Base-by-base conservation (phyloP, 2,113 vertebrate genomes). In the Oncorhynchus keta region DNA sequence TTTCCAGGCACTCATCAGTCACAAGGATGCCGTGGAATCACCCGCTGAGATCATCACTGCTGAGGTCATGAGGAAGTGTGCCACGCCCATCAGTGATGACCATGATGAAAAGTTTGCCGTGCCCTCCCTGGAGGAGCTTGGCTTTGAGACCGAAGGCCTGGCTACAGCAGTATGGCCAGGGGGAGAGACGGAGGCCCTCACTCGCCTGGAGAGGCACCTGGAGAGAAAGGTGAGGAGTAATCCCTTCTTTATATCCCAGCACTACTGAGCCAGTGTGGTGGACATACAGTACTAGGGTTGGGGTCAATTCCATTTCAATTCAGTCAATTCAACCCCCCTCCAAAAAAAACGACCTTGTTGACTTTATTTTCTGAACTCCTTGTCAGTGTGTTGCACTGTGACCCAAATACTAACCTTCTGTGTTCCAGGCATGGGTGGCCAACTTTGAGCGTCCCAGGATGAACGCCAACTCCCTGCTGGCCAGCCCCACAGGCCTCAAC, bases 181-280 rank as follows among this genome's bases (percentile, higher is more conserved):
- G 6, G 97, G 97, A 87, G 97, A 99, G 91, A 96, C 96, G 1
- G 97, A 98, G 90, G 97, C 96, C 68, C 96, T 98, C 28, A 95
- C 95, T 68, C 94, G 97, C 76, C 30, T 99, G 76, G 96, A 98
- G 91, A 95, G 97, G 49, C 97, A 99, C 80, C 91, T 99, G 77
- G 97, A 99, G 88, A 94, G 96, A 86, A 99, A 97, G 94, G 97
- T 98, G 81, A 5, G 5, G 35, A 81, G 39, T 39, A 35, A 5
- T 26, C 62, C 12, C 62, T 13, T 26, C 9, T 14, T 12, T 26
- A 65, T 26, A 61, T 18, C 61, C 61, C n/a, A n/a, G 8, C 61
- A 24, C 57, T 64, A 6, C 59, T 8, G 18, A 7, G 1, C 22
- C 35, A 18, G 24, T 24, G 12, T 24, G 35, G 35, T 35, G 35